Conservation (phyloP, 1,140 invertebrate genomes). For the Drosophila ananassae region DNA sequence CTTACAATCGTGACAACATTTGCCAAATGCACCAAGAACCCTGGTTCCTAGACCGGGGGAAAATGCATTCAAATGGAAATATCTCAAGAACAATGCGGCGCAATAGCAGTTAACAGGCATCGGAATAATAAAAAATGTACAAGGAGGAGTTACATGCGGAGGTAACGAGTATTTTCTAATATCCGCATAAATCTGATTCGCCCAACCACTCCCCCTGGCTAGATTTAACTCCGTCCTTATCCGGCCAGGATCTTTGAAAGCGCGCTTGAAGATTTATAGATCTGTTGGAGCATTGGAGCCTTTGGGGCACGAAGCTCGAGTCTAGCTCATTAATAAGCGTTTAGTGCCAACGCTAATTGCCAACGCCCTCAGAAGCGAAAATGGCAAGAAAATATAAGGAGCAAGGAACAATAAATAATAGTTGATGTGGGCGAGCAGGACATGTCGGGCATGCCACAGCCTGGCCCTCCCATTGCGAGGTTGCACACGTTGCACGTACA, state of each 20-base stretch:
- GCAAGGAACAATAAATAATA: conserved; percentile 26
- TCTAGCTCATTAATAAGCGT: conserved; percentile 71
- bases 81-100: conserved; percentile 25
- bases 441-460: conserved; percentile 18
- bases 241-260: conserved; percentile 39
- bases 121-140: not conserved
- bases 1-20: conserved; percentile 50
- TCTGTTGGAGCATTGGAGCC: conserved; percentile 8
- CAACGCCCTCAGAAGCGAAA: conserved; percentile 19
- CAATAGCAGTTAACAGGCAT: conserved; percentile 17
- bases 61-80: conserved; percentile 64
- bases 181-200: conserved; percentile 55
- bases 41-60: not conserved
- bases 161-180: conserved; percentile 49
- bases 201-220: conserved; percentile 32
- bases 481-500: conserved; percentile 12
- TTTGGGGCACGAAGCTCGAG: conserved; percentile 35
- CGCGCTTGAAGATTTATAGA: conserved; percentile 63
- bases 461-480: conserved; percentile 53
- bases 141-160: conserved; percentile 7
- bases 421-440: conserved; percentile 52
- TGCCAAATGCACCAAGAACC: conserved; percentile 19
- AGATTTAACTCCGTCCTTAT: conserved; percentile 13
- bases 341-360: conserved; percentile 69
- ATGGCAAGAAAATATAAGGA: not conserved